Conservation (phyloP, 53 echinoderm and acorn worm species). For the Paracentrotus lividus region DNA sequence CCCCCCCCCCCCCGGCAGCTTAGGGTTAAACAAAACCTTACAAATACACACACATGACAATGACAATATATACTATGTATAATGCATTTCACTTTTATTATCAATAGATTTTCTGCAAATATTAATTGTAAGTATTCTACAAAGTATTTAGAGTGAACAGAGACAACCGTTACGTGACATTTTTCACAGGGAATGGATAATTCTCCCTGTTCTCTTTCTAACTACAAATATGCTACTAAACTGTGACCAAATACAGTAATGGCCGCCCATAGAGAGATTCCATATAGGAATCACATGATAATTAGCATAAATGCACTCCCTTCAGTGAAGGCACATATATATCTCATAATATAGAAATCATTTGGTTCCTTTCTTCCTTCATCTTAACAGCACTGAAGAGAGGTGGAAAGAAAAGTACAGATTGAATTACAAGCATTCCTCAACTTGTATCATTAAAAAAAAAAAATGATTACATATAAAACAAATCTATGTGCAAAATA, state of each 20-base stretch:
- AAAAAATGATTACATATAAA: slow-evolving; percentile 53
- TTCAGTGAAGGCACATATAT: not conserved
- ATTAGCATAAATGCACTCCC: not conserved
- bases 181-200: not conserved
- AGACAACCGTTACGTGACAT: not conserved
- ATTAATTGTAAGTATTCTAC: slow-evolving; percentile 58
- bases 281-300: not conserved
- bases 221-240: slow-evolving; percentile 20
- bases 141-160: slow-evolving; percentile 28
- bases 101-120: slow-evolving; percentile 62
- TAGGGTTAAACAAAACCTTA: too few relatives aligned
- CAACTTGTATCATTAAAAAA: not conserved
- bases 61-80: not conserved
- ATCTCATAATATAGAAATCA: not conserved
- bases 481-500: slow-evolving; percentile 68
- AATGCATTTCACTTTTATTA: slow-evolving; percentile 61
- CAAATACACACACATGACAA: not conserved
- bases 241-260: not conserved
- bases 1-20: too few relatives aligned
- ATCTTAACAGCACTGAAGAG: not conserved
- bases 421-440: not conserved
- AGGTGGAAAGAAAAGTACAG: not conserved
- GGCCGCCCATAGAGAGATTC: not conserved
- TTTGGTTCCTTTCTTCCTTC: not conserved
- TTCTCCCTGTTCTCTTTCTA: not conserved